Percentiles rank a stretch among this genome's conserved stretches.
These are phyloP conservation scores for Heterocephalus glaber DNA, from an alignment of 2,113 vertebrate species.

Conservation along the genomic window DNA sequence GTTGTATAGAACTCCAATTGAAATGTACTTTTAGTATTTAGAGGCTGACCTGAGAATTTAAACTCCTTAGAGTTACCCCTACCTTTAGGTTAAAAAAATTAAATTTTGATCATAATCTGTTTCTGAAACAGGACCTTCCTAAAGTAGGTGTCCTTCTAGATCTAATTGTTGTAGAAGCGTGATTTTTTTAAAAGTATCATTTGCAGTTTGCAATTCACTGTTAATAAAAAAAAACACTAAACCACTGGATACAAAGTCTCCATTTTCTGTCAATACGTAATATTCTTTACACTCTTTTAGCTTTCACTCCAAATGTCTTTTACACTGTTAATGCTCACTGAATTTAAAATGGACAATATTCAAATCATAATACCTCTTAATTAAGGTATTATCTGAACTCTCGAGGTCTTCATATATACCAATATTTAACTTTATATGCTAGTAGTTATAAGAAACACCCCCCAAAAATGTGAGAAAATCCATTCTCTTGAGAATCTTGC, in stretches of 20 bases:
- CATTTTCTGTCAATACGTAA: neutral
- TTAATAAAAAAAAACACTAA: neutral
- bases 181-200: neutral
- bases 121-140: neutral
- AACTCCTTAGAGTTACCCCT: neutral
- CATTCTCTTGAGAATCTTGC: constrained; percentile 56
- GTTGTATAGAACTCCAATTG: neutral
- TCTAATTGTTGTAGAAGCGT: neutral
- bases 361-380: constrained; percentile 45
- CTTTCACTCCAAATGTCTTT: constrained; percentile 3
- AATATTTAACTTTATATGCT: constrained; percentile 35
- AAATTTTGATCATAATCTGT: neutral
- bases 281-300: neutral
- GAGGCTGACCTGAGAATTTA: neutral
- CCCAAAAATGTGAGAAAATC: constrained; percentile 36
- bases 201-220: neutral
- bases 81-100: neutral
- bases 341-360: constrained; percentile 54
- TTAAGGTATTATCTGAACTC: constrained; percentile 9
- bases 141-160: neutral
- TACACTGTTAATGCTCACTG: neutral
- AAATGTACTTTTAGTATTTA: neutral
- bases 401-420: neutral
- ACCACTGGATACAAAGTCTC: constrained; percentile 4
- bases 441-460: constrained; percentile 51